Conservation (phyloP, 2,888 invertebrate genomes). For the Monochamus alternatus region DNA sequence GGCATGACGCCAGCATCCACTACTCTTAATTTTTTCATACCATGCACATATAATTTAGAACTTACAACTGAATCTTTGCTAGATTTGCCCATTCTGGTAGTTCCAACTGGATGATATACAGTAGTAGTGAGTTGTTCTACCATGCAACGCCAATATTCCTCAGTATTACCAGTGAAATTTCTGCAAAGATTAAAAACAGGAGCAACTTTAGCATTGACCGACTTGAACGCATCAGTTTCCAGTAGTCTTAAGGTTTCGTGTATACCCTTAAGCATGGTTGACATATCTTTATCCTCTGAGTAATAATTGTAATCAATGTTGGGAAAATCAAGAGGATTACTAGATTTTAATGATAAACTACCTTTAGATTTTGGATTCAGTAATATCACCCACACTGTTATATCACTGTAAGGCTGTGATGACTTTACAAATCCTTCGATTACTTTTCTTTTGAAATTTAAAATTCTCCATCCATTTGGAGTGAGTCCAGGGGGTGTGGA, state of each 20-base stretch:
- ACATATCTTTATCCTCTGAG: too few relatives aligned
- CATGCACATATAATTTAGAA: constrained; percentile 48
- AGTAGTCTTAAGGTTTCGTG: too few relatives aligned
- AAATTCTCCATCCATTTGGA: neutral
- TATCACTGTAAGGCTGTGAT: constrained; percentile 43
- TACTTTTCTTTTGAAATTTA: neutral
- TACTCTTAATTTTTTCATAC: constrained; percentile 49
- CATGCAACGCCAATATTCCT: constrained; percentile 82
- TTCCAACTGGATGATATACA: constrained; percentile 84
- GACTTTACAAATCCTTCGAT: neutral
- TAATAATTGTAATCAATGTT: too few relatives aligned
- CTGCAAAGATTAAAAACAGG: too few relatives aligned
- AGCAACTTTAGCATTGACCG: too few relatives aligned
- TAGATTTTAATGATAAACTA: too few relatives aligned
- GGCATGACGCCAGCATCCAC: constrained; percentile 54
- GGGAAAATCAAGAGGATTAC: too few relatives aligned
- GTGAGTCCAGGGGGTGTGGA: neutral
- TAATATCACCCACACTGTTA: constrained; percentile 50
- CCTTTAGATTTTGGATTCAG: constrained; percentile 61
- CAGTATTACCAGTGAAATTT: constrained; percentile 59
- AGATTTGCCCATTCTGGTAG: constrained; percentile 83
- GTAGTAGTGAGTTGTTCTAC: constrained; percentile 79
- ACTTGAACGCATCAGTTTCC: too few relatives aligned
- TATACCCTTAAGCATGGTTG: too few relatives aligned
- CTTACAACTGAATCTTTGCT: constrained; percentile 78